Conservation (phyloP, 2,113 vertebrate species). For the Junco hyemalis region DNA sequence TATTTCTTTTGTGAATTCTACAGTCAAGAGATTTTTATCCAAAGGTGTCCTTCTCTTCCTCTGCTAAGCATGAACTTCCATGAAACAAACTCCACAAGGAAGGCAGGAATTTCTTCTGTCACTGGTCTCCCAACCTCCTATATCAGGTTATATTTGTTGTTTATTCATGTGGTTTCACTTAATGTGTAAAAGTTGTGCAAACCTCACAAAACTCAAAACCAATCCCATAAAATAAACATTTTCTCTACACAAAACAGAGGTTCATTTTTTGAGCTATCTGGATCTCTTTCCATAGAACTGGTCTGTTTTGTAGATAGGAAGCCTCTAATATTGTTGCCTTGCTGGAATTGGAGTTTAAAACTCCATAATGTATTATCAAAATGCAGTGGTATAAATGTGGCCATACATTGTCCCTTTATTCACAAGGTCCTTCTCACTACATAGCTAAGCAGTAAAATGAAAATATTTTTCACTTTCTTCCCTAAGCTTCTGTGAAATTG, state of each 20-base stretch:
- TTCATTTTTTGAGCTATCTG: not conserved
- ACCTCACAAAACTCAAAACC: not conserved
- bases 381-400: not conserved
- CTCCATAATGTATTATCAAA: not conserved
- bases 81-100: not conserved
- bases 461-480: not conserved
- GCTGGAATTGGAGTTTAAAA: not conserved
- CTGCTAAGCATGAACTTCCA: not conserved
- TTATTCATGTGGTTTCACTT: not conserved
- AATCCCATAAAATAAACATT: not conserved
- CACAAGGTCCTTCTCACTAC: not conserved
- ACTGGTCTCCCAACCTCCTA: not conserved
- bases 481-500: not conserved
- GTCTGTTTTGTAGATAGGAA: not conserved
- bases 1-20: not conserved
- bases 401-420: not conserved
- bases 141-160: not conserved
- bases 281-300: not conserved
- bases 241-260: not conserved
- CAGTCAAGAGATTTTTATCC: not conserved
- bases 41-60: not conserved
- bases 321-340: fast-evolving
- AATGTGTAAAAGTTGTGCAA: not conserved
- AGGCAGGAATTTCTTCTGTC: not conserved
- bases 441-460: not conserved